These are phyloP conservation scores for Ormyrus nitidulus DNA, from an alignment of 2,888 invertebrate species.

Conservation along the genomic window DNA sequence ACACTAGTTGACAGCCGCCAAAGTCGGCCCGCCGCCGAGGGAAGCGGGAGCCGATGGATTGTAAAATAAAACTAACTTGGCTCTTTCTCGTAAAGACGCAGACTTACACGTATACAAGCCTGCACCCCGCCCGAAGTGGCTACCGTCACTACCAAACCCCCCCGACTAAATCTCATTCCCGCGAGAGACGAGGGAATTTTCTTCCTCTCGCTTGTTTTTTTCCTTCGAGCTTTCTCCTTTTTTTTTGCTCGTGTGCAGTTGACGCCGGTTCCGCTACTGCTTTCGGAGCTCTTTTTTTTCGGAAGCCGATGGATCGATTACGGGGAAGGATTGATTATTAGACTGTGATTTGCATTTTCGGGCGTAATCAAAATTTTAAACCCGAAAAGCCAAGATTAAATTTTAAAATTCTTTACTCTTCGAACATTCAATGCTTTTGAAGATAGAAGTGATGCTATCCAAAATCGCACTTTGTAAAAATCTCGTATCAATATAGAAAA, in stretches of 20 bases:
- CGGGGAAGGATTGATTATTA: no score
- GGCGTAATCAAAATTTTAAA: neutral
- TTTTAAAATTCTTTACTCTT: no score
- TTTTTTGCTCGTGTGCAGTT: neutral
- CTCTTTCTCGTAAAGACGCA: conserved; percentile 64
- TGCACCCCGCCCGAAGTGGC: conserved; percentile 1
- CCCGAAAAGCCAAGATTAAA: no score
- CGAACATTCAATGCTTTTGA: no score
- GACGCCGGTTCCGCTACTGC: neutral
- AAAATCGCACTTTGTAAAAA: no score
- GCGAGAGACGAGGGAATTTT: conserved; percentile 66
- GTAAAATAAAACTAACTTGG: conserved; percentile 76
- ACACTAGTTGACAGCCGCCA: conserved; percentile 74
- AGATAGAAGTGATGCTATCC: no score
- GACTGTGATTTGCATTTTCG: neutral
- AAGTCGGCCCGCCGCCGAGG: conserved; percentile 54
- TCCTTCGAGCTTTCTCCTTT: conserved; percentile 52
- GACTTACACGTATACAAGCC: no score
- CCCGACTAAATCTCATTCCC: conserved; percentile 72
- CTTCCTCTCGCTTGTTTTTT: conserved; percentile 45
- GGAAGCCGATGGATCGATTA: no score
- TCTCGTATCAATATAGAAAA: no score
- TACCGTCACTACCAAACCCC: neutral
- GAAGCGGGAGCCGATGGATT: conserved; percentile 71
- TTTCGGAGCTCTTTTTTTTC: neutral